Evolutionary conservation across 2,797 vertebrate species (phyloP).

Genomic region (Mormyrus proboscirostris): DNA sequence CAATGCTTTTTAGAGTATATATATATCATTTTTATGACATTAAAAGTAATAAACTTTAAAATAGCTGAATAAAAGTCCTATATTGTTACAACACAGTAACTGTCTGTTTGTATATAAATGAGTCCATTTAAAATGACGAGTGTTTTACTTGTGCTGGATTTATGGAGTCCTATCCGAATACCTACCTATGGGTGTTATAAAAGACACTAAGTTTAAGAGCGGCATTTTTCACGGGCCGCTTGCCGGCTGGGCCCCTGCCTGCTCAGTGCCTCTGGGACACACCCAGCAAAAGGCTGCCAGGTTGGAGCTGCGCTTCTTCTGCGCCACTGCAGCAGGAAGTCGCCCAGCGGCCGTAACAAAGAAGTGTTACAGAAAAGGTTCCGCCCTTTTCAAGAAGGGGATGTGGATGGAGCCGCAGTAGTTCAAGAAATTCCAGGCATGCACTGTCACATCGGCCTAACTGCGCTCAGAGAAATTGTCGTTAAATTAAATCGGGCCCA

Average conservation of each 20-base stretch:
- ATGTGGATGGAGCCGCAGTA: background rate
- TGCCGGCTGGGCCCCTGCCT: background rate
- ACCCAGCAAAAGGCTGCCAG: background rate
- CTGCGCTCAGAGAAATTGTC: background rate
- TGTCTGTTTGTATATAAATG: constrained; percentile 8
- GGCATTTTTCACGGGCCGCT: constrained; percentile 20
- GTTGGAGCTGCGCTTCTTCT: background rate
- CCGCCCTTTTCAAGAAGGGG: background rate
- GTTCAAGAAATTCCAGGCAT: background rate
- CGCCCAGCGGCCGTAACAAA: background rate
- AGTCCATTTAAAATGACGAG: constrained; percentile 21
- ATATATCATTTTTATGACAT: constrained; percentile 13
- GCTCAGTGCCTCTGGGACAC: constrained; percentile 30
- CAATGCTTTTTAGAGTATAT: constrained; percentile 15
- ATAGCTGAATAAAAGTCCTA: constrained; percentile 12
- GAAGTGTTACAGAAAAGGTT: constrained; percentile 23
- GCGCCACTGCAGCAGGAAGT: background rate
- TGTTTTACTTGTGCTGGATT: constrained; percentile 24
- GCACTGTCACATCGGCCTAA: background rate
- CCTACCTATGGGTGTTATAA: constrained; percentile 21
- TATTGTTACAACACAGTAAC: constrained; percentile 19
- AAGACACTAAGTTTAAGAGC: constrained; percentile 23
- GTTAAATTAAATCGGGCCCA: background rate
- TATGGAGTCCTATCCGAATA: constrained; percentile 15
- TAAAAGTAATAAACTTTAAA: background rate